Conservation (phyloP, 2,113 vertebrate species). For the Synodontis membranacea region DNA sequence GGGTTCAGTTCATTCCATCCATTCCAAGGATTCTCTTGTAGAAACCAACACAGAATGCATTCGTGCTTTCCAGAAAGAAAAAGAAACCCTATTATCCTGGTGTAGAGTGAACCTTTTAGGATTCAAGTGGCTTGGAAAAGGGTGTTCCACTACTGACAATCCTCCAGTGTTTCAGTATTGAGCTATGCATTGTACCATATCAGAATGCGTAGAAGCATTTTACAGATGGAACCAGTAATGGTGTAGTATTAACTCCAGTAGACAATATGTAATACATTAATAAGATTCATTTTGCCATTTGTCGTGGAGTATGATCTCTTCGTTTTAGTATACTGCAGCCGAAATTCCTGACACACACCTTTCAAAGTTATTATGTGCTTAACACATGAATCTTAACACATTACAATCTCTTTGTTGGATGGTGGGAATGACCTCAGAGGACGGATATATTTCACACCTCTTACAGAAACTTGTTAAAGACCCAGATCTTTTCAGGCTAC, state of each 20-base stretch:
- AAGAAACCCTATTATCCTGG: neutral
- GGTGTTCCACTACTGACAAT: neutral
- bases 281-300: neutral
- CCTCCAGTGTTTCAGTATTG: neutral
- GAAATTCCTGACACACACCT: neutral
- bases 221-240: neutral
- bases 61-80: neutral
- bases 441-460: conserved; percentile 1
- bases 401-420: neutral
- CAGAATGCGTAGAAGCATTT: neutral
- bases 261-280: neutral
- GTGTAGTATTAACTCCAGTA: conserved; percentile 4
- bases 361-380: neutral
- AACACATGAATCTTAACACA: conserved; percentile 9
- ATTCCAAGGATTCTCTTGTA: conserved; percentile 21
- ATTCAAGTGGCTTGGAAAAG: neutral
- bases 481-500: neutral
- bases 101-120: neutral
- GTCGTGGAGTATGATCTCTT: neutral
- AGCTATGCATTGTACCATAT: neutral
- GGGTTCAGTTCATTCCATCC: conserved; percentile 8
- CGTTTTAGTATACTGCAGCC: neutral
- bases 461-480: neutral
- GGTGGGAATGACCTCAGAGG: neutral
- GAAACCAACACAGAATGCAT: neutral